Percentiles rank a stretch among this genome's conserved stretches.
phyloP scores from a whole-genome alignment of 2,888 invertebrate species.

The Fissipunctia ypsillon region DNA sequence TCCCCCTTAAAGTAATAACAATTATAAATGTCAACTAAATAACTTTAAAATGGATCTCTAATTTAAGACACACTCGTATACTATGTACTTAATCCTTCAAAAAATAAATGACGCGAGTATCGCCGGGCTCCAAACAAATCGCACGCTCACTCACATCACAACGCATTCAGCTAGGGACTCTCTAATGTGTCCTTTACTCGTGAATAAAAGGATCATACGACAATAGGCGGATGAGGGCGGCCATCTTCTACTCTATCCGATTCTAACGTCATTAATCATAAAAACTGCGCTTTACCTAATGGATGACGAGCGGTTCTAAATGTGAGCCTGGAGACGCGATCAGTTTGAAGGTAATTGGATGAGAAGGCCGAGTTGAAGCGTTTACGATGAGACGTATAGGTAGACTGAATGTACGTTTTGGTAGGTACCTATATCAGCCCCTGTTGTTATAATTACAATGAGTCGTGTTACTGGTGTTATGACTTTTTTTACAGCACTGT shows the following conservation, averaged over 20 bases:
- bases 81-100: background rate
- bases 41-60: background rate
- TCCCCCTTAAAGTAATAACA: no score
- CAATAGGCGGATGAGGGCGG: slow-evolving; percentile 49
- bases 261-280: slow-evolving; percentile 71
- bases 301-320: slow-evolving; percentile 60
- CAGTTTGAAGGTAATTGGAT: slow-evolving; percentile 45
- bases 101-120: slow-evolving; percentile 19
- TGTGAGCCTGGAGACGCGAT: slow-evolving; percentile 25
- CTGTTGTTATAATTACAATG: no score
- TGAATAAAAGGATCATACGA: slow-evolving; percentile 48
- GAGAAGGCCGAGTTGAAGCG: slow-evolving; percentile 7
- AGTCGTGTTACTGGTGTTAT: no score
- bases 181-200: slow-evolving; percentile 49
- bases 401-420: slow-evolving; percentile 19
- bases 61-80: background rate
- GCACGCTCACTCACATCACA: slow-evolving; percentile 28
- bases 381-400: background rate
- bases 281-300: slow-evolving; percentile 69
- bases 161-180: slow-evolving; percentile 18
- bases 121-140: slow-evolving; percentile 5
- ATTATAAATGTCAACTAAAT: no score
- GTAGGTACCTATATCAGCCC: no score
- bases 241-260: slow-evolving; percentile 45
- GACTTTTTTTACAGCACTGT: no score